Percentiles rank a stretch among this genome's conserved stretches.
These are phyloP conservation scores for Columbina picui DNA, from an alignment of 2,113 vertebrate genomes.

Conservation along the genomic window DNA sequence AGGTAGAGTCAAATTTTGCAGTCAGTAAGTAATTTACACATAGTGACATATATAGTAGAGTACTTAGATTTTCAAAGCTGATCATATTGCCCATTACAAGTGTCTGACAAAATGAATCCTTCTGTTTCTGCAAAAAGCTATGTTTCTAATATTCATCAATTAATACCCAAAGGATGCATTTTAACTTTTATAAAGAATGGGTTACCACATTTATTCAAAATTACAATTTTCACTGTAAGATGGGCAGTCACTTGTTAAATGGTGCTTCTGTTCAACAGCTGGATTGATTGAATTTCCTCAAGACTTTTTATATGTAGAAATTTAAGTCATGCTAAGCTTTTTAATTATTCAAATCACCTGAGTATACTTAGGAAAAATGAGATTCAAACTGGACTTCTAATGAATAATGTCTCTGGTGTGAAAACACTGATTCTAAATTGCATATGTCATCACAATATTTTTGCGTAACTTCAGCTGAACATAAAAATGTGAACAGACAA, in stretches of 20 bases:
- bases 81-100: background rate
- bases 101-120: background rate
- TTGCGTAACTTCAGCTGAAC: slow-evolving; percentile 1
- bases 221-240: background rate
- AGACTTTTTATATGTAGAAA: fast-evolving
- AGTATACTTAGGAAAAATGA: background rate
- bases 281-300: background rate
- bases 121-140: background rate
- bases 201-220: background rate
- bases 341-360: slow-evolving; percentile 9
- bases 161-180: background rate
- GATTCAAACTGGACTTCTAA: background rate
- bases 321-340: background rate
- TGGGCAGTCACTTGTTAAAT: background rate
- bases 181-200: background rate
- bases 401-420: background rate
- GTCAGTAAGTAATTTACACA: background rate
- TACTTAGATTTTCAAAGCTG: background rate
- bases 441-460: slow-evolving; percentile 11
- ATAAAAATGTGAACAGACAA: background rate
- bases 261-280: background rate
- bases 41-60: background rate
- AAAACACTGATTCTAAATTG: background rate
- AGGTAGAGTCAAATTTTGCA: background rate
- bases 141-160: background rate